Evolutionary conservation across 2,113 vertebrate genomes (phyloP).

Genomic region (Oceanites oceanicus): DNA sequence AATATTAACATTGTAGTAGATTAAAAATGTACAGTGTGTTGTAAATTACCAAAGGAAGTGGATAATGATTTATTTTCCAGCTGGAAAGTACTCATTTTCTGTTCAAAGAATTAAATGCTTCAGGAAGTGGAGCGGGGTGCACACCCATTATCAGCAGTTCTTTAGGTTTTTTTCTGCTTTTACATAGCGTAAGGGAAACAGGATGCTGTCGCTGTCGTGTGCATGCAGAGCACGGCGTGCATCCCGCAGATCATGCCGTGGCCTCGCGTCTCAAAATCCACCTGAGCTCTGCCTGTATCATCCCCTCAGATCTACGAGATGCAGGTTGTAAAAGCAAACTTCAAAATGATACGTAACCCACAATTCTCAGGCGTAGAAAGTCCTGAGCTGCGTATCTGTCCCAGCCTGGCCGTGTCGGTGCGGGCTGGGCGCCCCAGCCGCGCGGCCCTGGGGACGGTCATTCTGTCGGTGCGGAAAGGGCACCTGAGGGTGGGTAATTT

Average conservation of each 20-base stretch:
- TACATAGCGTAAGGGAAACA: neutral
- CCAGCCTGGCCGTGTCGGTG: neutral
- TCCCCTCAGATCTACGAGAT: neutral
- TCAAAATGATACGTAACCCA: rapidly evolving
- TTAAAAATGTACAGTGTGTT: neutral
- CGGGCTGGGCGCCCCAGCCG: neutral
- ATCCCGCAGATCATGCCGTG: neutral
- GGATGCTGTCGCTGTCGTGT: neutral
- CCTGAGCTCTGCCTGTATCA: neutral
- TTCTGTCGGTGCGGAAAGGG: neutral
- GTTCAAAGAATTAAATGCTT: neutral
- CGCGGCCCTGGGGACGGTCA: rapidly evolving
- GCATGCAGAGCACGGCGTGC: neutral
- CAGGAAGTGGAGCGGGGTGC: neutral
- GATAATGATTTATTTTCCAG: slow-evolving; percentile 11
- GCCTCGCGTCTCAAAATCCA: neutral
- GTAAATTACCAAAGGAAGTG: neutral
- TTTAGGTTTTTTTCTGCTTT: neutral
- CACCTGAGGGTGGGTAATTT: rapidly evolving
- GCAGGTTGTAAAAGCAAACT: neutral
- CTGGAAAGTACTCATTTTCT: neutral
- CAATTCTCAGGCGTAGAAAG: rapidly evolving
- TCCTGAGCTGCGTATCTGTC: neutral
- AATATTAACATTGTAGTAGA: neutral
- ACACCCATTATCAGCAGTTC: slow-evolving; percentile 2